A percentile compares a stretch with the other conserved stretches of the same genome.
Evolutionary conservation across 2,888 invertebrate species (phyloP).

Genomic region (Protophormia terraenovae): DNA sequence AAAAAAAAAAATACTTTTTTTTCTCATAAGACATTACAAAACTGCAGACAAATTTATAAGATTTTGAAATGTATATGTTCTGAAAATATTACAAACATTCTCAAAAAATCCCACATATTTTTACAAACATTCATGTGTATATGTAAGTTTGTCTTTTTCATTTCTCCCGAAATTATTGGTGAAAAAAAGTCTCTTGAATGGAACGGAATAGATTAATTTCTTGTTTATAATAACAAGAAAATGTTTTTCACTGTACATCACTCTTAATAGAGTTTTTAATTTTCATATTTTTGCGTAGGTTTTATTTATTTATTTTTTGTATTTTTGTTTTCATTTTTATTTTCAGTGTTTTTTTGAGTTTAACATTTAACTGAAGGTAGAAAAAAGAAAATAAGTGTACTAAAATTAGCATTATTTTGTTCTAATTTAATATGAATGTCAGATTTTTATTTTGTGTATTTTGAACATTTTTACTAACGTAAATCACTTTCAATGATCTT

Average conservation of each 20-base stretch:
- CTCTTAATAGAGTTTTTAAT: no score
- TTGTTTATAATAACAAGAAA: constrained; percentile 9
- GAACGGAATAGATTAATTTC: constrained; percentile 5
- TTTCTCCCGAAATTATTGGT: not conserved
- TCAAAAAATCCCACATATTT: not conserved
- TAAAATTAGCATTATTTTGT: constrained; percentile 18
- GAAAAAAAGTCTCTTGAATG: not conserved
- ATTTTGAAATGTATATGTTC: not conserved
- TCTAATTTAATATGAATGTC: constrained; percentile 8
- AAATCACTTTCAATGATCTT: constrained; percentile 51
- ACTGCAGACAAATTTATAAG: not conserved
- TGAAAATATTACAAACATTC: not conserved
- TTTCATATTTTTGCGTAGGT: not conserved
- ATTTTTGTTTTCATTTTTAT: not conserved
- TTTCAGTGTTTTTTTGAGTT: not conserved
- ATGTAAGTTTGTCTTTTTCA: not conserved
- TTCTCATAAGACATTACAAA: not conserved
- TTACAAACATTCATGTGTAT: not conserved
- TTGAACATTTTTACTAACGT: constrained; percentile 7
- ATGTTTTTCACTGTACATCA: not conserved
- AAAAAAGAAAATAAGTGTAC: not conserved
- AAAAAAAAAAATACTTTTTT: not conserved
- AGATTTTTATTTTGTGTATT: not conserved
- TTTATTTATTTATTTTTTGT: not conserved
- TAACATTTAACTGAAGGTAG: constrained; percentile 11